phyloP scores from a whole-genome alignment of 1,140 invertebrate genomes.

The Dufourea novaeangliae region DNA sequence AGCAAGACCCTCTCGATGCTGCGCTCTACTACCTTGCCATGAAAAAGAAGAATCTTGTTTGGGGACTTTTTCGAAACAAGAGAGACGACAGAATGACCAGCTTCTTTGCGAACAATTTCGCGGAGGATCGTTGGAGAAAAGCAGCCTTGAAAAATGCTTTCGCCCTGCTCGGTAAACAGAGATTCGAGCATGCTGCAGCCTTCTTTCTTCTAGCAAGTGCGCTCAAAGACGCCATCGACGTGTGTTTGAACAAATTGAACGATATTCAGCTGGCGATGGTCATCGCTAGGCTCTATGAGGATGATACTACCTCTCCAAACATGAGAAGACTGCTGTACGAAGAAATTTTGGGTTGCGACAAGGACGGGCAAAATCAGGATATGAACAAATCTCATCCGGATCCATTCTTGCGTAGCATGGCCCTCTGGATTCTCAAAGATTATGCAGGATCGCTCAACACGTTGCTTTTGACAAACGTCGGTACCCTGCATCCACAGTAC shows the following conservation, averaged over 20 bases:
- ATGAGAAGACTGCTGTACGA: slow-evolving; percentile 90
- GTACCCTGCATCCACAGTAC: slow-evolving; percentile 88
- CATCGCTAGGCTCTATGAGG: slow-evolving; percentile 95
- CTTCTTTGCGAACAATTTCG: slow-evolving; percentile 98
- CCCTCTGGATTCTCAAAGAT: slow-evolving; percentile 97
- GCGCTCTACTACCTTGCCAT: slow-evolving; percentile 98
- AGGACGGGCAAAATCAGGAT: slow-evolving; percentile 87
- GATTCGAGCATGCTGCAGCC: slow-evolving; percentile 96
- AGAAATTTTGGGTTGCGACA: slow-evolving; percentile 89
- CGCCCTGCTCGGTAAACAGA: slow-evolving; percentile 95
- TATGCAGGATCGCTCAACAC: slow-evolving; percentile 95
- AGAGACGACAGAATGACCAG: slow-evolving; percentile 95
- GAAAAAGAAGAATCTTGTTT: slow-evolving; percentile 98
- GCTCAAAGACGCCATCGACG: slow-evolving; percentile 96
- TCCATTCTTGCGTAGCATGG: slow-evolving; percentile 98
- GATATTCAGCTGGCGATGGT: slow-evolving; percentile 98
- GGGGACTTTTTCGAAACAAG: slow-evolving; percentile 96
- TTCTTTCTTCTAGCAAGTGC: slow-evolving; percentile 97
- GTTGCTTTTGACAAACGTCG: slow-evolving; percentile 92
- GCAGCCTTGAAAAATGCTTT: slow-evolving; percentile 99
- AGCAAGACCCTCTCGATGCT: slow-evolving; percentile 98
- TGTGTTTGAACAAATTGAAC: slow-evolving; percentile 94
- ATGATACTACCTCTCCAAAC: slow-evolving; percentile 86
- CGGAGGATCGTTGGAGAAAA: slow-evolving; percentile 96
- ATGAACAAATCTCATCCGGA: slow-evolving; percentile 91